Conservation (phyloP, 2,888 invertebrate genomes). For the Archips xylosteana region DNA sequence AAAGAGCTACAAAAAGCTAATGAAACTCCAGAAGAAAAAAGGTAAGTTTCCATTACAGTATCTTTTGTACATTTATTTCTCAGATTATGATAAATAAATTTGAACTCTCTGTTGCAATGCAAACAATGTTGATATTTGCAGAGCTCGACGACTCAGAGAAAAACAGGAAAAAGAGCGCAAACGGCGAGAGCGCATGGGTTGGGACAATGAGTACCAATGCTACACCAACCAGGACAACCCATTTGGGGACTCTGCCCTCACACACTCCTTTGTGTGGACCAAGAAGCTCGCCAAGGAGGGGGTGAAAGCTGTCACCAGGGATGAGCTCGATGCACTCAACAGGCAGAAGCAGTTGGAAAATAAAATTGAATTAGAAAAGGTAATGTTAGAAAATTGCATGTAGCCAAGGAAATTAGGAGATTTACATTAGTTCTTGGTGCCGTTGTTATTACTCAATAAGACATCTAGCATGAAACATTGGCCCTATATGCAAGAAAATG, state of each 20-base stretch:
- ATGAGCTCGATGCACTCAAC: slow-evolving; percentile 93
- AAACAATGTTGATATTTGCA: slow-evolving; percentile 44
- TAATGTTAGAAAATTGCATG: slow-evolving; percentile 51
- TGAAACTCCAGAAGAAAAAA: slow-evolving; percentile 98
- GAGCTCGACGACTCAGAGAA: slow-evolving; percentile 91
- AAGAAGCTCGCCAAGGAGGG: slow-evolving; percentile 99
- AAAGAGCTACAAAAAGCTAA: slow-evolving; percentile 93
- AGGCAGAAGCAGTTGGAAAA: slow-evolving; percentile 96
- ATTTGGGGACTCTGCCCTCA: slow-evolving; percentile 97
- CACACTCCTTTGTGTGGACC: slow-evolving; percentile 98
- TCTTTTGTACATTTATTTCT: too few species aligned
- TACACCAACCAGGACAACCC: slow-evolving; percentile 99
- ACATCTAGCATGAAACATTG: too few species aligned
- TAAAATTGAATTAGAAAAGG: slow-evolving; percentile 96
- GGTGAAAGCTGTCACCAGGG: slow-evolving; percentile 89
- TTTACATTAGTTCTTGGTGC: too few species aligned
- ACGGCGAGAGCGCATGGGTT: slow-evolving; percentile 96
- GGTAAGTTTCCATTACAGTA: slow-evolving; percentile 56
- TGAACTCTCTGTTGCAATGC: not conserved
- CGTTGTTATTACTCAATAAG: too few species aligned
- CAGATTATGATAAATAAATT: too few species aligned
- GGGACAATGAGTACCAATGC: slow-evolving; percentile 98
- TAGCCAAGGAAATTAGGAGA: too few species aligned
- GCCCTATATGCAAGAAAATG: too few species aligned
- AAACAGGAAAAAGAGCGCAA: slow-evolving; percentile 96